These are phyloP conservation scores for Bruchidius siliquastri DNA, from an alignment of 2,888 invertebrate species.

Conservation along the genomic window DNA sequence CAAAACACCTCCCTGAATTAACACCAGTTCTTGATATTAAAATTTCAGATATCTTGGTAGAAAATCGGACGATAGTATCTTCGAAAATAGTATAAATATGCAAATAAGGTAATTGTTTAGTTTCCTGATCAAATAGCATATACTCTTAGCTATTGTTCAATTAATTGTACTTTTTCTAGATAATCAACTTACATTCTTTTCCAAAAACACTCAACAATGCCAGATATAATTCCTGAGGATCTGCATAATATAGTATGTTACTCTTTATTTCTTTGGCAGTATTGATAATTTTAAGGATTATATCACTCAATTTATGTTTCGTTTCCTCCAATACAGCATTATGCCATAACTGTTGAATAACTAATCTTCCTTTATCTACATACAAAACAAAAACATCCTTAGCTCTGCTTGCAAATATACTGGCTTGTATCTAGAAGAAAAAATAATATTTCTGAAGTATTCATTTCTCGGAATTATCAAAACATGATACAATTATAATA, in stretches of 20 bases:
- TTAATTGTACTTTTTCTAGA: no score
- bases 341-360: slow-evolving; percentile 30
- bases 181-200: slow-evolving; percentile 36
- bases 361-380: slow-evolving; percentile 30
- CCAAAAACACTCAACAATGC: slow-evolving; percentile 31
- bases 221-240: slow-evolving; percentile 33
- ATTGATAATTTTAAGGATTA: slow-evolving; percentile 26
- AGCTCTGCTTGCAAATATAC: slow-evolving; percentile 34
- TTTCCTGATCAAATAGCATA: no score
- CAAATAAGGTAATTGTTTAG: no score
- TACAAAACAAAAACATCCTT: slow-evolving; percentile 34
- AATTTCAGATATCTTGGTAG: no score
- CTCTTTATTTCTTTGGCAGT: slow-evolving; percentile 28
- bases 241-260: slow-evolving; percentile 23
- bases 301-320: slow-evolving; percentile 27
- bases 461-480: not conserved
- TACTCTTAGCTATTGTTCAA: no score
- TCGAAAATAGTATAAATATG: no score
- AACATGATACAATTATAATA: no score
- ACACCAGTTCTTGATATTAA: no score
- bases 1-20: no score
- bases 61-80: no score
- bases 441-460: not conserved
- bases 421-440: slow-evolving; percentile 35
- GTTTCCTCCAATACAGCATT: slow-evolving; percentile 29